Evolutionary conservation across 2,888 invertebrate species (phyloP), one percentile per base, ranked within the genome.

Genomic region (Habrosyne pyritoides): DNA sequence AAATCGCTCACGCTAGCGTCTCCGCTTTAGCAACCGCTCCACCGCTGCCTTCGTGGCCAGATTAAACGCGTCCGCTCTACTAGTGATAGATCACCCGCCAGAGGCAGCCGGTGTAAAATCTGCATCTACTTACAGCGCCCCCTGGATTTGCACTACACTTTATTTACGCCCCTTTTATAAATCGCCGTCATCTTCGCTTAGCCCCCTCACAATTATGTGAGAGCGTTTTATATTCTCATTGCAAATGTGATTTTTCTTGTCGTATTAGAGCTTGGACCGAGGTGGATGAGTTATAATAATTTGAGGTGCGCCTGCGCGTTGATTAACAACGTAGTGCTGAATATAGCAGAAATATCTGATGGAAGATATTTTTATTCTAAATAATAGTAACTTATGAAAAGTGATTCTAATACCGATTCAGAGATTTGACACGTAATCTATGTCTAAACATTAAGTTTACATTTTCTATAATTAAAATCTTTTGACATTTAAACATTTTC

Each of bases 61-160:
- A 66, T 54, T 59, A 57, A 36, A 33, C 33, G 36, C 47, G 30
- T 62, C 63, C 61, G 56, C 63, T 33, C 54, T 56, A 28, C 63
- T 56, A 61, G 80, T 87, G 88, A 88, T 86, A 79, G 87, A 87
- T 88, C 77, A 75, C 79, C 83, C 84, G 86, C 83, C 86, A 73
- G 66, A 61, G 64, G 69, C 86, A 84, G 74, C 83, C 82, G 83
- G 81, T 75, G 78, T 69, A 72, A 69, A 71, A 79, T 84, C 83
- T 86, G 85, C 87, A 85, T 87, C 83, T 81, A 79, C 83, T 86
- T 82, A 83, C 78, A 71, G 57, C 71, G 63, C 64, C 73, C 42
- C 67, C 71, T 69, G 77, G 79, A 77, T 81, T 79, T 81, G 78
- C 81, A 79, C 78, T 81, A 79, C 81, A 81, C 78, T 81, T 81